Conservation (phyloP, 2,797 vertebrate genomes). For the Coreius guichenoti region DNA sequence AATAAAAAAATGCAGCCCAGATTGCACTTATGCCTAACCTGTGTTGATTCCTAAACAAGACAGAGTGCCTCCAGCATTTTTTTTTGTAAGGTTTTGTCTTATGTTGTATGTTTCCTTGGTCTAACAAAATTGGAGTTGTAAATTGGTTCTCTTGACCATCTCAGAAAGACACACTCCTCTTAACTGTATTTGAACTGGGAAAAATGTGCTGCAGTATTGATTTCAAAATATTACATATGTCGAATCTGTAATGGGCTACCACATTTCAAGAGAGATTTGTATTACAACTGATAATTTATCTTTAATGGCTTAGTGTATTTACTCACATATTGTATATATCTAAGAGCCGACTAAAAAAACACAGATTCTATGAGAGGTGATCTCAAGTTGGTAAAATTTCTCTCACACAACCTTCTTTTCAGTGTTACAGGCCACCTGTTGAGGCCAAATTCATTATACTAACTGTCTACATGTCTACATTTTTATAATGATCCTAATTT, state of each 20-base stretch:
- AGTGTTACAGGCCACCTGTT: neutral
- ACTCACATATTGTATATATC: conserved; percentile 4
- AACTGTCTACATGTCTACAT: neutral
- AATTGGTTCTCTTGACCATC: conserved; percentile 6
- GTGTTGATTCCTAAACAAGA: neutral
- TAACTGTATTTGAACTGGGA: neutral
- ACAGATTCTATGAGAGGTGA: neutral
- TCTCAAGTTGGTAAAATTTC: neutral
- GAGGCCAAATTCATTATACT: neutral
- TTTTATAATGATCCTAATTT: neutral
- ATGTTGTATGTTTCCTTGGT: neutral
- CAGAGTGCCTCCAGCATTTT: neutral
- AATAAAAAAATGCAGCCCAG: neutral
- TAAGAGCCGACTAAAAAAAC: neutral
- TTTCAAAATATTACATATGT: conserved; percentile 13
- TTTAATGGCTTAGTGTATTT: neutral
- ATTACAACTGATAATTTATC: conserved; percentile 32
- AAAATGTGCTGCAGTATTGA: conserved; percentile 14
- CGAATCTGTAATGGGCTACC: neutral
- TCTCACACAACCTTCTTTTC: neutral
- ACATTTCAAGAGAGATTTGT: conserved; percentile 13
- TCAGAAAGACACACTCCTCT: neutral
- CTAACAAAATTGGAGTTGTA: conserved; percentile 9
- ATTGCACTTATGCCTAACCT: neutral
- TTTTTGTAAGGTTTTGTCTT: conserved; percentile 5